Evolutionary conservation across 37 sponge, comb jelly and placozoan genomes (phyloP).

Genomic region (Dysidea cf. avara): DNA sequence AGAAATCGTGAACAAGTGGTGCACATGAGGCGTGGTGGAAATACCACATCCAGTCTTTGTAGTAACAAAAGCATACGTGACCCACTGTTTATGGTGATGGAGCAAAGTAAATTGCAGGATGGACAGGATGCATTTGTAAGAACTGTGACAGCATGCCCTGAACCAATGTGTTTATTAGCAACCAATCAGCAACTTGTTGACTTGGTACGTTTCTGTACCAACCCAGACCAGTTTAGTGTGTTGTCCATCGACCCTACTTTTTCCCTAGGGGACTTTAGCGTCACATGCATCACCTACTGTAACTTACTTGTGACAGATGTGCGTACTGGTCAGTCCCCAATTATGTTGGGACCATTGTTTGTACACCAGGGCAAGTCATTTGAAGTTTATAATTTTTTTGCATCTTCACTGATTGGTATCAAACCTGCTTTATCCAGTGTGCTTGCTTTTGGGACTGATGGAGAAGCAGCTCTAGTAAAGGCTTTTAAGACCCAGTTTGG

Average conservation of each 20-base stretch:
- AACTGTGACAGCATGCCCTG: neutral
- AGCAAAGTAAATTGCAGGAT: neutral
- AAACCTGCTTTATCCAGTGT: neutral
- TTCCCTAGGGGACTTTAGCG: neutral
- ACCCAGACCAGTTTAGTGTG: neutral
- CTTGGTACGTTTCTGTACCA: neutral
- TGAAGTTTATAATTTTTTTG: neutral
- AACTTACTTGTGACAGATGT: neutral
- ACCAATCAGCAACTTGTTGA: neutral
- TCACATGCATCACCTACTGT: neutral
- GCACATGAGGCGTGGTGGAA: neutral
- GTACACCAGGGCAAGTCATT: neutral
- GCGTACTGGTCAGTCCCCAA: neutral
- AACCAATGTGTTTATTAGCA: constrained; percentile 1
- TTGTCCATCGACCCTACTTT: constrained; percentile 1
- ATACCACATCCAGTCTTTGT: neutral
- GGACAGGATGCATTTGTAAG: neutral
- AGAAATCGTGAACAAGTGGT: neutral
- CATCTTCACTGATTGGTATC: neutral
- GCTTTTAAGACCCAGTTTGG: no score
- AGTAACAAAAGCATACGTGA: neutral
- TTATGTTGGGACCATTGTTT: neutral
- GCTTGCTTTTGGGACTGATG: neutral
- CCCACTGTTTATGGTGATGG: constrained; percentile 2
- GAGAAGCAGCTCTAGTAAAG: neutral